A percentile compares a stretch with the other conserved stretches of the same genome.
Evolutionary conservation across 2,797 vertebrate species (phyloP).

Genomic region (Chiroxiphia lanceolata): DNA sequence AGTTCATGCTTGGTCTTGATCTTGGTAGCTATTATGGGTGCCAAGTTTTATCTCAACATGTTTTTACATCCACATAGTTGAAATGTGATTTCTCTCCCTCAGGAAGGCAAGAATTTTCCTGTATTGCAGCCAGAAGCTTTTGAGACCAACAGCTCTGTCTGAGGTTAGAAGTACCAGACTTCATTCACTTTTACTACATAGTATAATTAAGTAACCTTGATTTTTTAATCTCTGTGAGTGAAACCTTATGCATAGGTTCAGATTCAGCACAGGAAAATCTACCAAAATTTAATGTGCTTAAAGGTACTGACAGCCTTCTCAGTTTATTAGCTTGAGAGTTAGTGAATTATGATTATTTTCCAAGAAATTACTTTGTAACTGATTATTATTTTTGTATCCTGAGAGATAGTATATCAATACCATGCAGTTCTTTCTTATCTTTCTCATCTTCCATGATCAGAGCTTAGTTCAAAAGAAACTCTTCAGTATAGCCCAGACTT

Average conservation of each 20-base stretch:
- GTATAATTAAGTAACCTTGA: not conserved
- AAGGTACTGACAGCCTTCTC: not conserved
- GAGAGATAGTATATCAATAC: not conserved
- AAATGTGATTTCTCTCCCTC: not conserved
- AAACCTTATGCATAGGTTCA: not conserved
- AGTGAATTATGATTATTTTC: not conserved
- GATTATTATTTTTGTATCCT: not conserved
- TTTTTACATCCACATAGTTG: not conserved
- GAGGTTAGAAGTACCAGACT: not conserved
- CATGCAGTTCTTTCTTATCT: not conserved
- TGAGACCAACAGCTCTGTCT: not conserved
- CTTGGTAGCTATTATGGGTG: not conserved
- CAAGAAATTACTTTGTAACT: not conserved
- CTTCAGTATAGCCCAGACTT: not conserved
- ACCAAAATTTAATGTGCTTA: not conserved
- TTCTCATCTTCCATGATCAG: not conserved
- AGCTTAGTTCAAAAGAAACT: not conserved
- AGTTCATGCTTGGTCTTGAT: not conserved
- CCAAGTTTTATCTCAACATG: not conserved
- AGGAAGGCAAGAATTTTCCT: not conserved
- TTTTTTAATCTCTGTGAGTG: not conserved
- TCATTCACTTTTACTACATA: not conserved
- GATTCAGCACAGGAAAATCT: not conserved
- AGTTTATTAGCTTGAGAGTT: not conserved
- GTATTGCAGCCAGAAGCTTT: not conserved